Conservation (phyloP, 2,888 invertebrate genomes). For the Thereva nobilitata region DNA sequence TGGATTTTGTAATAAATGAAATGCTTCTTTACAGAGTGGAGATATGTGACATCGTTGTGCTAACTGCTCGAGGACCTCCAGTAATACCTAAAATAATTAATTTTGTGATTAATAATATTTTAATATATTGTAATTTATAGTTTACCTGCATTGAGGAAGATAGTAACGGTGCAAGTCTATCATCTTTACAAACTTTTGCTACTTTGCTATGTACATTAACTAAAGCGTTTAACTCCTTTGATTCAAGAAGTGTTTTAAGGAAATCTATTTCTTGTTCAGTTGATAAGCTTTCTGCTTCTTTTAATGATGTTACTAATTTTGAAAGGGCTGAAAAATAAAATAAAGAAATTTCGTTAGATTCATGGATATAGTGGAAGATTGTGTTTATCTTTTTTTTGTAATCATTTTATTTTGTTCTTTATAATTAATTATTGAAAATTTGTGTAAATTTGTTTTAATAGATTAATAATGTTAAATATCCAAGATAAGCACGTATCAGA, state of each 20-base stretch:
- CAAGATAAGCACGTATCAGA: too few species aligned
- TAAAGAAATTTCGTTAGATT: too few species aligned
- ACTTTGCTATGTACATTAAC: constrained; percentile 91
- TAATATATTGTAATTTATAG: not conserved
- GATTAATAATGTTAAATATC: too few species aligned
- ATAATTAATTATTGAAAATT: too few species aligned
- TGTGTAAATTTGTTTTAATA: too few species aligned
- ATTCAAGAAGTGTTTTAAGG: constrained; percentile 79
- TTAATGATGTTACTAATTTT: constrained; percentile 77
- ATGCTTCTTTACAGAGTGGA: constrained; percentile 79
- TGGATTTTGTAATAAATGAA: constrained; percentile 79
- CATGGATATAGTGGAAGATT: too few species aligned
- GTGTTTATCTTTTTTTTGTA: too few species aligned
- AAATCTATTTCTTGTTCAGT: constrained; percentile 87
- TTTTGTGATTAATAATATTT: constrained; percentile 2
- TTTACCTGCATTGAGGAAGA: constrained; percentile 70
- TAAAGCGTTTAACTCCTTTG: constrained; percentile 85
- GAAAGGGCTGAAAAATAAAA: constrained; percentile 69
- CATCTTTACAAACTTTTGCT: constrained; percentile 80
- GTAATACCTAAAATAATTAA: constrained; percentile 63
- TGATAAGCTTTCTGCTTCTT: constrained; percentile 74
- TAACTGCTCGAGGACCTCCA: constrained; percentile 80
- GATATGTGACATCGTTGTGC: constrained; percentile 68
- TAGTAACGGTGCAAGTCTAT: constrained; percentile 79
- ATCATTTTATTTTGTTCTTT: too few species aligned